Evolutionary conservation across 2,888 invertebrate species (phyloP), one percentile per base, ranked within the genome.

Genomic region (Tetrapedia diversipes): DNA sequence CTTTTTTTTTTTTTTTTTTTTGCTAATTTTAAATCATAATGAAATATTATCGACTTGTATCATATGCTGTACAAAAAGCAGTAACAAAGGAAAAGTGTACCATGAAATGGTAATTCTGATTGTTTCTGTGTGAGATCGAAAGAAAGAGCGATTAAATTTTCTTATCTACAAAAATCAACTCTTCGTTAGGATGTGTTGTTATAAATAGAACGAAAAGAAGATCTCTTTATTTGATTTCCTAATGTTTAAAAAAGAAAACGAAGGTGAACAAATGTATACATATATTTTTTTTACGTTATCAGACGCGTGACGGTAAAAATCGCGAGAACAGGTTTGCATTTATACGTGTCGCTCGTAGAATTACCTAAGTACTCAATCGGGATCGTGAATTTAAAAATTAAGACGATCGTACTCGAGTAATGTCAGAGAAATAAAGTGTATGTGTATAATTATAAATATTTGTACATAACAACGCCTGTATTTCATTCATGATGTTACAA

Each of bases 391-490:
- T 63, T 41, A 65, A 57, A 57, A 68, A 67, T 71, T 65, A 47
- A 81, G 77, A 79, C 77, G 66, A 80, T 77, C 70, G 68, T 83
- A 77, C 77, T 81, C 77, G 79, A 77, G 77, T 72, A 39, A 75
- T 47, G 19, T 53, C 45, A 49, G 47, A 63, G 43, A 57, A 61
- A 70, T 41, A 70, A 80, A 82, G 78, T 78, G 79, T 81, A 79
- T 77, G 85, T 79, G 82, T 84, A 82, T 81, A 84, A 82, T 77
- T 88, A 88, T 88, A 89, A 83, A 89, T 88, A 88, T 81, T 83
- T 91, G 89, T 90, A 91, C 82, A 91, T 91, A 91, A 84, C 84
- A 76, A n/a, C n/a, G n/a, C 86, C 85, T 89, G 88, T 90, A 89
- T 89, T 88, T 89, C 87, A 87, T 88, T 89, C 84, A 88, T 83